These are phyloP conservation scores for Notarius quadriscutis DNA, from an alignment of 2,113 vertebrate species.

Conservation along the genomic window DNA sequence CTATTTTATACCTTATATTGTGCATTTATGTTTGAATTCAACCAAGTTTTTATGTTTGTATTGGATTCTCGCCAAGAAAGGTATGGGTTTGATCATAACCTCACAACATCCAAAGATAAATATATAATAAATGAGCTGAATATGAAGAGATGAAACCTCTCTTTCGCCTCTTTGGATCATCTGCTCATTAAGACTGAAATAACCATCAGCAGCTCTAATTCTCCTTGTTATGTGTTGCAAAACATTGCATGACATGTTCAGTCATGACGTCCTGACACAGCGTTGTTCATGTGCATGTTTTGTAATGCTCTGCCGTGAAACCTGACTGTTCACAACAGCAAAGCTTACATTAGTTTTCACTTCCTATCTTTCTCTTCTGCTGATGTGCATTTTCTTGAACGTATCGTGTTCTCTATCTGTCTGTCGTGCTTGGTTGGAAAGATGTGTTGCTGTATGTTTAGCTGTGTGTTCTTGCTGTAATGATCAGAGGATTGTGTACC, in stretches of 20 bases:
- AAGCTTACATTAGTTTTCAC: background rate
- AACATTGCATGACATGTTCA: background rate
- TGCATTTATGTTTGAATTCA: background rate
- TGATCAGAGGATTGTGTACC: background rate
- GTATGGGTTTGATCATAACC: background rate
- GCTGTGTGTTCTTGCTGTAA: background rate
- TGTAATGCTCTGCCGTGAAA: background rate
- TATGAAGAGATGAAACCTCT: background rate
- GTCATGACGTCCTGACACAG: too few relatives aligned
- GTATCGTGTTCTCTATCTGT: background rate
- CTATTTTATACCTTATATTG: too few relatives aligned
- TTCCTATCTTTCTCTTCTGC: background rate
- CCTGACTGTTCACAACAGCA: background rate
- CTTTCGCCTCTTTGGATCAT: too few relatives aligned
- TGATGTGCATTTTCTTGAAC: background rate
- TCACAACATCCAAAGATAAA: background rate
- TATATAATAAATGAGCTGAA: background rate
- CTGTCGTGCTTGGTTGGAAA: background rate
- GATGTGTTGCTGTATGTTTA: background rate
- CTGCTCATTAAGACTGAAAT: background rate
- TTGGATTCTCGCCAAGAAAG: background rate
- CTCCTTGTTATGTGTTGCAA: background rate
- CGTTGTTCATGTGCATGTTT: background rate
- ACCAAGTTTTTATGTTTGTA: background rate
- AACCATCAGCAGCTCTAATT: background rate